Evolutionary conservation across 2,888 invertebrate species (phyloP).

Genomic region (Chymomyza fuscimana): DNA sequence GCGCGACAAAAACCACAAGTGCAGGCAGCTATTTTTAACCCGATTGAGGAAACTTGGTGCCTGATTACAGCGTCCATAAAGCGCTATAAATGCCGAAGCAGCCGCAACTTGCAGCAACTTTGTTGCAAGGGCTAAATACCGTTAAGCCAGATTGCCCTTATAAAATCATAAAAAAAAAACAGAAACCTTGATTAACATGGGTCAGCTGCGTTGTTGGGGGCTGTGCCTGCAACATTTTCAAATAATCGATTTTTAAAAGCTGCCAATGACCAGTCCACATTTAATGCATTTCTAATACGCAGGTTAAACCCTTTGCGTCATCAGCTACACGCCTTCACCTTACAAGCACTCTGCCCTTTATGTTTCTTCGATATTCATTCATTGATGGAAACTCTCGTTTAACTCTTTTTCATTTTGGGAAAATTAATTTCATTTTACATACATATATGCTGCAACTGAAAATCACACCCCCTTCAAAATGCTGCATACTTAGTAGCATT

Average conservation of each 20-base stretch:
- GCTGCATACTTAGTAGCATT: conserved; percentile 61
- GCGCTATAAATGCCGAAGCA: conserved; percentile 51
- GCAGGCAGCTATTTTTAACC: neutral
- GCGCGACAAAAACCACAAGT: neutral
- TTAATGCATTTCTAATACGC: conserved; percentile 70
- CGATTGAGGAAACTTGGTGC: conserved; percentile 16
- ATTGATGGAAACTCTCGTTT: conserved; percentile 23
- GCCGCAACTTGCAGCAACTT: conserved; percentile 39
- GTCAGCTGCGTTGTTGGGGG: neutral
- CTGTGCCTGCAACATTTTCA: neutral
- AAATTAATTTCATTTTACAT: conserved; percentile 11
- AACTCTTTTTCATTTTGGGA: conserved; percentile 28
- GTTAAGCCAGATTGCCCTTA: conserved; percentile 57
- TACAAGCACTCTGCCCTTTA: neutral
- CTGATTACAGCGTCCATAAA: conserved; percentile 35
- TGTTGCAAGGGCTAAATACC: conserved; percentile 49
- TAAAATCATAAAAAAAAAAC: conserved; percentile 43
- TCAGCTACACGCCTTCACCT: conserved; percentile 68
- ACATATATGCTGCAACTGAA: neutral
- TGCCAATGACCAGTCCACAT: conserved; percentile 33
- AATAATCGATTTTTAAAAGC: conserved; percentile 68
- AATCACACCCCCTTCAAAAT: conserved; percentile 32
- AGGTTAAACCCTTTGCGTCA: conserved; percentile 67
- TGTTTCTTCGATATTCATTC: neutral
- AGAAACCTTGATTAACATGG: conserved; percentile 53